Base-by-base conservation (phyloP, 1,140 invertebrate species). In the Aphaenogaster rudis region DNA sequence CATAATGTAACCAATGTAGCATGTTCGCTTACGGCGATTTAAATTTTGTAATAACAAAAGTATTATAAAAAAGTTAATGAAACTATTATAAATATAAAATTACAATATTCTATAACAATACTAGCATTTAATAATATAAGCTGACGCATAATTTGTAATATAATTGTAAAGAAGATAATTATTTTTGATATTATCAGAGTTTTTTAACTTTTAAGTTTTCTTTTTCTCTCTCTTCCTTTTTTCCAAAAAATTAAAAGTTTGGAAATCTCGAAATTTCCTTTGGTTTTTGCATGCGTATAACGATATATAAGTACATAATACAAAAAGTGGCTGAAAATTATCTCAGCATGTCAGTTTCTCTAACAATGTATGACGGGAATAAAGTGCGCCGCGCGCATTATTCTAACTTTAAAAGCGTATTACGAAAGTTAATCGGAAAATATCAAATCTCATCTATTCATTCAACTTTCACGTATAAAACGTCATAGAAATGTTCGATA, bases 401-500 rank as follows among this genome's bases (percentile, higher is more conserved):
- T 82, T 6, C 15, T 13, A 21, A 72, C 6, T 59, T 50, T 2
- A 45, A 28, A 61, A 61, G 8, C 42, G 28, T 7, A 42, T 4
- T 17, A 13, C 6, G 7, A 61, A 61, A 82, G n/a, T 61, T 84
- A 84, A 61, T 61, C 33, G 28, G 57, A 84, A 74, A 45, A 28
- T 48, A 59, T 36, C 17, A 72, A 59, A 74, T 74, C n/a, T 61
- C 54, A 52, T 39, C 15, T 59, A 59, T 74, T 74, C 54, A 36
- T 15, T 3, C 28, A 48, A 74, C 28, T 61, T 3, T 48, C 28
- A 28, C 28, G 28, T 15, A 48, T 61, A 82, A 82, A 80, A 69
- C 7, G n/a, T 42, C 33, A 74, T 82, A 61, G 28, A 82, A 74
- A 48, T 82, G 54, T 74, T 74, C n/a, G 13, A 74, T 61, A 82